Evolutionary conservation across 2,113 vertebrate species (phyloP).

Genomic region (Erinaceus europaeus): DNA sequence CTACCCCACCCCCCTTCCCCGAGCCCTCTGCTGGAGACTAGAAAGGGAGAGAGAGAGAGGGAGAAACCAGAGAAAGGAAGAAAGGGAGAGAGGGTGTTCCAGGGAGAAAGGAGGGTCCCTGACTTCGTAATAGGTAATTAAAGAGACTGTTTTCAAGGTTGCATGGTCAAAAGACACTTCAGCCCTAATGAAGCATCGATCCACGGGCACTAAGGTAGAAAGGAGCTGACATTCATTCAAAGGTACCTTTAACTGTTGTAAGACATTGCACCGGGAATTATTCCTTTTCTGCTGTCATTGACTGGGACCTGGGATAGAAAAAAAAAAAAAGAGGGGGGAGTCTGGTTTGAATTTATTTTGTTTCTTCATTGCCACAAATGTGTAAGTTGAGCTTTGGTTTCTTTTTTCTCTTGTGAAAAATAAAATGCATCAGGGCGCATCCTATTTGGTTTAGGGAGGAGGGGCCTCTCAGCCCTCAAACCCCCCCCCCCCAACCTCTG

Average conservation of each 20-base stretch:
- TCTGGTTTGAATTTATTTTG: slow-evolving; percentile 29
- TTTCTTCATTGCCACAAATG: neutral
- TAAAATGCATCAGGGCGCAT: neutral
- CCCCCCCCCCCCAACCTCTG: neutral
- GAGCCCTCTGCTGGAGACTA: slow-evolving; percentile 38
- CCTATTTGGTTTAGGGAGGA: neutral
- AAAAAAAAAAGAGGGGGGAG: neutral
- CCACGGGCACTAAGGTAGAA: slow-evolving; percentile 72
- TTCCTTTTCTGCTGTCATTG: slow-evolving; percentile 51
- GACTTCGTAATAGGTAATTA: slow-evolving; percentile 84
- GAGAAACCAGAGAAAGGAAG: neutral
- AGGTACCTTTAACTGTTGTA: slow-evolving; percentile 63
- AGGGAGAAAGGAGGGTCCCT: slow-evolving; percentile 60
- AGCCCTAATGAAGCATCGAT: slow-evolving; percentile 85
- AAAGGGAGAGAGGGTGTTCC: neutral
- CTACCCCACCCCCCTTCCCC: slow-evolving; percentile 56
- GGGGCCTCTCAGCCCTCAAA: no score
- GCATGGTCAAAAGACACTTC: slow-evolving; percentile 83
- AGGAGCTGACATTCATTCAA: slow-evolving; percentile 74
- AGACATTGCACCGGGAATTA: slow-evolving; percentile 43
- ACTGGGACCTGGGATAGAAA: slow-evolving; percentile 30
- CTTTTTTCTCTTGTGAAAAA: neutral
- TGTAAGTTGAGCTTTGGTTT: neutral
- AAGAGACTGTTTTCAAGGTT: slow-evolving; percentile 84
- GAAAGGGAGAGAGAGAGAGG: neutral